A percentile compares a stretch with the other conserved stretches of the same genome.
These are phyloP conservation scores for Sanderia malayensis DNA, from an alignment of 30 jellyfish, hydroid and myxozoan species.

Conservation along the genomic window DNA sequence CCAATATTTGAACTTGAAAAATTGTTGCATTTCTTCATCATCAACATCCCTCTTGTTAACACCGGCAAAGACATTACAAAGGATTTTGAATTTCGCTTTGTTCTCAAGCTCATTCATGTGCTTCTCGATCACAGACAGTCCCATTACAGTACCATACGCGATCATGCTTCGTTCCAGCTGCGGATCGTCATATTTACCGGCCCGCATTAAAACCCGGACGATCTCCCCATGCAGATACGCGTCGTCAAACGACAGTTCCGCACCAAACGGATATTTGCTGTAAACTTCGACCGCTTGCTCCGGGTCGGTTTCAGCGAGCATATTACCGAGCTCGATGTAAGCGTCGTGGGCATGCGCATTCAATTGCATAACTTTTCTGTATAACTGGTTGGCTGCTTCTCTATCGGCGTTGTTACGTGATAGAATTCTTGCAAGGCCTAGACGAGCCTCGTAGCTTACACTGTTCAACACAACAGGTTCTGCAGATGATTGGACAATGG, in stretches of 20 bases:
- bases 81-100: constrained; percentile 30
- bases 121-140: constrained; percentile 64
- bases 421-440: constrained; percentile 77
- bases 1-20: constrained; percentile 78
- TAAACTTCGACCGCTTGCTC: constrained; percentile 60
- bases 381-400: constrained; percentile 35
- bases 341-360: constrained; percentile 74
- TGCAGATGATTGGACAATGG: constrained; percentile 4
- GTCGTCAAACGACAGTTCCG: constrained; percentile 59
- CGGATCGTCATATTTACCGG: constrained; percentile 55
- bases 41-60: constrained; percentile 37
- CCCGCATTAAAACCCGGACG: constrained; percentile 48
- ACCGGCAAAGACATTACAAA: constrained; percentile 60
- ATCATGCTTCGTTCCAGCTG: constrained; percentile 44
- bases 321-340: constrained; percentile 70
- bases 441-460: constrained; percentile 52
- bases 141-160: constrained; percentile 67
- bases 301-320: constrained; percentile 54
- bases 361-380: constrained; percentile 50
- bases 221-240: constrained; percentile 77
- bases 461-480: constrained; percentile 9
- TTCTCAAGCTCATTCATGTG: constrained; percentile 53
- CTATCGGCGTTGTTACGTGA: constrained; percentile 18
- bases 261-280: constrained; percentile 52
- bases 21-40: constrained; percentile 58